Evolutionary conservation across 1,140 invertebrate species (phyloP).

Genomic region (Bombus terrestris): DNA sequence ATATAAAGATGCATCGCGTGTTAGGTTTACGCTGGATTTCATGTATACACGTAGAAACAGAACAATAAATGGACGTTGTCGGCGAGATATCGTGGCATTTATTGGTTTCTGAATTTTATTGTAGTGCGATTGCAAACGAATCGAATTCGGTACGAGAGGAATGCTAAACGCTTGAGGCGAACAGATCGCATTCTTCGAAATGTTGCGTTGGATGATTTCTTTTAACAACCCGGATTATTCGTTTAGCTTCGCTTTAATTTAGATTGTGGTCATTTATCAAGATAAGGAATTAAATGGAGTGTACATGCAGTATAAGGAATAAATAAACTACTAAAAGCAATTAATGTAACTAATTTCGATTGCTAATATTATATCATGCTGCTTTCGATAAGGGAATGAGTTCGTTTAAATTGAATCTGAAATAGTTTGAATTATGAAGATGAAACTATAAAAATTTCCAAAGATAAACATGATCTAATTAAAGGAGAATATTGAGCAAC

Average conservation of each 20-base stretch:
- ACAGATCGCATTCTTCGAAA: neutral
- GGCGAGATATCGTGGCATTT: constrained; percentile 1
- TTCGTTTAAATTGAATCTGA: neutral
- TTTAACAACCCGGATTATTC: neutral
- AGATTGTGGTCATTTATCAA: neutral
- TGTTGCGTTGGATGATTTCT: neutral
- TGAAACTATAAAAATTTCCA: neutral
- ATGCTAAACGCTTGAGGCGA: neutral
- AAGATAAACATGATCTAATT: neutral
- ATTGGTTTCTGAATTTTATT: constrained; percentile 6
- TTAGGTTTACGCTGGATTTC: neutral
- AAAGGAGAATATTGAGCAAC: neutral
- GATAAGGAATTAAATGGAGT: too few relatives aligned
- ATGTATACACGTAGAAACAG: neutral
- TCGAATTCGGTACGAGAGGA: neutral
- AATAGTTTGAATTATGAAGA: neutral
- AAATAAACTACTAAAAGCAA: too few relatives aligned
- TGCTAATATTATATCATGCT: neutral
- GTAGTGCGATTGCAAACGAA: neutral
- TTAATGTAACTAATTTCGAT: too few relatives aligned
- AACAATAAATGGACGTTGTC: neutral
- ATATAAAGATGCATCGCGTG: neutral
- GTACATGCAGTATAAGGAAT: too few relatives aligned
- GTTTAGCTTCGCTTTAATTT: neutral
- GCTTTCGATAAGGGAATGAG: neutral